Conservation (phyloP, 1,140 invertebrate genomes). For the Drosophila chauvacae region DNA sequence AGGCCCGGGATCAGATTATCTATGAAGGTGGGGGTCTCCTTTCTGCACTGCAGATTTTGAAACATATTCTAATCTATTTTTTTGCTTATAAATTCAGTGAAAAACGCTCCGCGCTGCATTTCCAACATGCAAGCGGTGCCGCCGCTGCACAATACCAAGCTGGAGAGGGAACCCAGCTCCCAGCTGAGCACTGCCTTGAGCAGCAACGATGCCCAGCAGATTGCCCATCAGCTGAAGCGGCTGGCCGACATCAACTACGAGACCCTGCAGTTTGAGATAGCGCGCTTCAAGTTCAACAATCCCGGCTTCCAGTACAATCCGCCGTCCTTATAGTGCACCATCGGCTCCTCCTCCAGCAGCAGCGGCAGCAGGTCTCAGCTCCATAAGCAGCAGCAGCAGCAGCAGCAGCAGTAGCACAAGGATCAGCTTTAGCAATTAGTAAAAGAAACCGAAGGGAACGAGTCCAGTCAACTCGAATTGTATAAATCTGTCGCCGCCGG, state of each 20-base stretch:
- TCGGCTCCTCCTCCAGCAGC: slow-evolving; percentile 4
- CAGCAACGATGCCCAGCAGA: slow-evolving; percentile 69
- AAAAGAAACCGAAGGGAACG: not conserved
- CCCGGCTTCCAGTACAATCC: slow-evolving; percentile 79
- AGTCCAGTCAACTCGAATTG: slow-evolving; percentile 37
- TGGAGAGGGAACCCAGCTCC: slow-evolving; percentile 50
- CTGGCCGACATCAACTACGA: slow-evolving; percentile 81
- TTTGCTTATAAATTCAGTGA: slow-evolving; percentile 43
- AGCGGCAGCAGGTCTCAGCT: slow-evolving; percentile 7
- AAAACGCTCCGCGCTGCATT: slow-evolving; percentile 74
- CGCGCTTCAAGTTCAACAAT: slow-evolving; percentile 83
- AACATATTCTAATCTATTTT: not conserved
- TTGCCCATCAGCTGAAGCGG: slow-evolving; percentile 76
- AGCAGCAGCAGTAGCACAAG: slow-evolving; percentile 8
- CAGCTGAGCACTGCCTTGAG: slow-evolving; percentile 44
- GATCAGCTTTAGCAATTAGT: slow-evolving; percentile 32
- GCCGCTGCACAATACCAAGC: slow-evolving; percentile 65
- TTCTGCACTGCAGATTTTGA: too few species aligned
- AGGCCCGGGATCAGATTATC: slow-evolving; percentile 73
- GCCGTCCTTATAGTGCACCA: slow-evolving; percentile 68
- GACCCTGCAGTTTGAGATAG: slow-evolving; percentile 80
- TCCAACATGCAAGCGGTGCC: slow-evolving; percentile 64
- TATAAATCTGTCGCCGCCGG: slow-evolving; percentile 17
- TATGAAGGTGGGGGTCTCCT: slow-evolving; percentile 54
- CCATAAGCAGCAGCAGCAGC: slow-evolving; percentile 10